Conservation (phyloP, 2,888 invertebrate genomes). For the Gibbula magus region DNA sequence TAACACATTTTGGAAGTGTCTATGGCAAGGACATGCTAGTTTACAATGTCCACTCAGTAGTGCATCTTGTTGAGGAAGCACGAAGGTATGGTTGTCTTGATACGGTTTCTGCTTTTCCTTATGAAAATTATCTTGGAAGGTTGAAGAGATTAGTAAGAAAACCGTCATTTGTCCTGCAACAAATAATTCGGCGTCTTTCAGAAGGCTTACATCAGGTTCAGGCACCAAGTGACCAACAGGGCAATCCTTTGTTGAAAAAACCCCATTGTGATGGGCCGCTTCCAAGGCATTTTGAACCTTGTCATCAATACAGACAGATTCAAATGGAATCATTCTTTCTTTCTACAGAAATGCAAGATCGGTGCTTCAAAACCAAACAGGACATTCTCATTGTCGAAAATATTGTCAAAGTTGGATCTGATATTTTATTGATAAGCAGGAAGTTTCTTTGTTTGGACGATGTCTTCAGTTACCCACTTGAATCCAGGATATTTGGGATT, state of each 20-base stretch:
- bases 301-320: background rate
- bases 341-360: background rate
- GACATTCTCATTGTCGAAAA: background rate
- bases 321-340: background rate
- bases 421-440: too few relatives aligned
- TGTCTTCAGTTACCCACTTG: too few relatives aligned
- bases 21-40: conserved; percentile 1
- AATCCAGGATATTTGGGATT: too few relatives aligned
- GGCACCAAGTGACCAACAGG: background rate
- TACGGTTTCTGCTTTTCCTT: conserved; percentile 14
- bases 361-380: background rate
- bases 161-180: background rate
- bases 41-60: conserved; percentile 7
- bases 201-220: background rate
- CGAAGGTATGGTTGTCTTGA: background rate
- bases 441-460: too few relatives aligned
- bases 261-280: too few relatives aligned
- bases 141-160: background rate
- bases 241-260: too few relatives aligned
- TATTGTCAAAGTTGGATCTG: too few relatives aligned
- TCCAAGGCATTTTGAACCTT: background rate
- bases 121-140: conserved; percentile 10
- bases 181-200: background rate
- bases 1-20: background rate
- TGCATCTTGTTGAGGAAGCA: background rate